A percentile compares a stretch with the other conserved stretches of the same genome.
phyloP scores from a whole-genome alignment of 2,888 invertebrate genomes.

The Apamea crenata region DNA sequence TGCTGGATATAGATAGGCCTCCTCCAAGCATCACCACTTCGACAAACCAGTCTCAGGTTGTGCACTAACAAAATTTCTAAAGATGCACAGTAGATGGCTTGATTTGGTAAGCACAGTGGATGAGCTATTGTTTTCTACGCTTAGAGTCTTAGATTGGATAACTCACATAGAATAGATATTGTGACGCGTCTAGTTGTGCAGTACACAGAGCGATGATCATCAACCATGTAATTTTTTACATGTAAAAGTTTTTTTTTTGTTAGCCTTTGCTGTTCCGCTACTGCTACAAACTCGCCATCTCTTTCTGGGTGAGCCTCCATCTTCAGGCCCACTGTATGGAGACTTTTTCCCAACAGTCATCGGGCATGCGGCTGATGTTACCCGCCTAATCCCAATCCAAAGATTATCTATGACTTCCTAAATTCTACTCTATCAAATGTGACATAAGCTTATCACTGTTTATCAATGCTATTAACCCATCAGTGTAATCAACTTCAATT shows the following conservation, averaged over 20 bases:
- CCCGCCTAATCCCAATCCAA: not conserved
- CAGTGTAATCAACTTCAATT: slow-evolving; percentile 41
- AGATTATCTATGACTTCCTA: not conserved
- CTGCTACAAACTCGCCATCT: not conserved
- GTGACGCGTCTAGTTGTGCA: not conserved
- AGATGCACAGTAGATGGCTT: not conserved
- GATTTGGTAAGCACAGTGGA: not conserved
- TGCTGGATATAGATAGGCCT: not conserved
- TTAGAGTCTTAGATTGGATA: not conserved
- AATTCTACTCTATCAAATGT: slow-evolving; percentile 24
- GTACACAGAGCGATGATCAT: not conserved
- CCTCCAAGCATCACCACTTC: not conserved
- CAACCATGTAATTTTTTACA: too few species aligned
- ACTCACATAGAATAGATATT: not conserved
- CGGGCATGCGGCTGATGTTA: not conserved
- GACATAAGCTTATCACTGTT: slow-evolving; percentile 24
- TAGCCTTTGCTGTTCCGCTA: too few species aligned
- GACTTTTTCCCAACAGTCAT: not conserved
- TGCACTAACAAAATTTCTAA: not conserved
- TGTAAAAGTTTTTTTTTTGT: too few species aligned
- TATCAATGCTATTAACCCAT: slow-evolving; percentile 38
- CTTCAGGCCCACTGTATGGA: not conserved
- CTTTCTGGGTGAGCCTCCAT: not conserved
- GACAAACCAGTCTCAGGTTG: not conserved
- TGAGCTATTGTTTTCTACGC: not conserved